These are phyloP conservation scores for Heliconius sara DNA, from an alignment of 2,888 invertebrate genomes.

Conservation along the genomic window DNA sequence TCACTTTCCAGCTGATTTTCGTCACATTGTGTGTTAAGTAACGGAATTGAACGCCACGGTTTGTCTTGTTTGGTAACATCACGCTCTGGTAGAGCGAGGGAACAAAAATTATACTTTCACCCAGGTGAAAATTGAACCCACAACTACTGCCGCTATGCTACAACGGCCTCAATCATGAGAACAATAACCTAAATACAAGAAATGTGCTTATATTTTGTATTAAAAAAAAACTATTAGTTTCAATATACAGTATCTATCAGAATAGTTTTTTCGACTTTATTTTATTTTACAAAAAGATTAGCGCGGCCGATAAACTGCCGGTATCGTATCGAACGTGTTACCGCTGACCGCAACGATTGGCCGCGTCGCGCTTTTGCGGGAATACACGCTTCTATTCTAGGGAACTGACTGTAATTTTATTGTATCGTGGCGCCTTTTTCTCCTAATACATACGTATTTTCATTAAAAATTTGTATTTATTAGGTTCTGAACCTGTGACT, in stretches of 20 bases:
- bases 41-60: no score
- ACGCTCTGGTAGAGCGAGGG: no score
- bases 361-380: slow-evolving; percentile 16
- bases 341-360: slow-evolving; percentile 34
- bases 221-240: neutral
- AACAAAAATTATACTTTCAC: no score
- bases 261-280: neutral
- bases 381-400: neutral
- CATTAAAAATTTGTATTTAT: neutral
- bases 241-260: neutral
- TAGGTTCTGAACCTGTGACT: no score
- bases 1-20: neutral
- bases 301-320: slow-evolving; percentile 21
- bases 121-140: no score
- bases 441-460: no score
- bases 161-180: no score
- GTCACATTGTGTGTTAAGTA: no score
- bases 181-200: no score
- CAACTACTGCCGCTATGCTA: no score
- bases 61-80: no score
- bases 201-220: no score
- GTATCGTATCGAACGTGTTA: slow-evolving; percentile 32
- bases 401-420: neutral
- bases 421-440: neutral
- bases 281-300: neutral